These are phyloP conservation scores for Sminthopsis crassicaudata DNA, from an alignment of 2,113 vertebrate genomes.

Conservation along the genomic window DNA sequence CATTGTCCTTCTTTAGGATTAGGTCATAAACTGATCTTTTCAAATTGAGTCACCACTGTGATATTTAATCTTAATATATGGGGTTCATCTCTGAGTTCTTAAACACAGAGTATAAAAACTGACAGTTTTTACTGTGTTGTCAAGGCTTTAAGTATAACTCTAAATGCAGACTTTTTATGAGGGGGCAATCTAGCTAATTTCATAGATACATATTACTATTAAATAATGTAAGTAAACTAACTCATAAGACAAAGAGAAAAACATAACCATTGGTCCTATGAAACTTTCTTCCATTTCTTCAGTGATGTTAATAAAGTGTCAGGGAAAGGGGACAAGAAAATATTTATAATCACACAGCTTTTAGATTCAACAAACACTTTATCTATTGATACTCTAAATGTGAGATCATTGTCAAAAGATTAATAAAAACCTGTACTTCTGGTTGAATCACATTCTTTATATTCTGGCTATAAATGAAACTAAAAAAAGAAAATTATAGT, in stretches of 20 bases:
- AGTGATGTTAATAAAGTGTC: neutral
- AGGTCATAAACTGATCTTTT: no score
- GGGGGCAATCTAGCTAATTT: neutral
- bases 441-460: neutral
- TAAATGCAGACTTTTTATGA: neutral
- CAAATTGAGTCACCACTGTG: neutral
- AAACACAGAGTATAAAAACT: neutral
- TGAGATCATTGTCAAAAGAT: neutral
- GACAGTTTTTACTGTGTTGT: neutral
- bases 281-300: neutral
- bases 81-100: neutral
- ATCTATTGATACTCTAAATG: neutral
- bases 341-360: neutral
- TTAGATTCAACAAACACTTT: neutral
- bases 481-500: neutral
- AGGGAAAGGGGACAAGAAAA: neutral
- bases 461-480: neutral
- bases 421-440: neutral
- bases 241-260: neutral
- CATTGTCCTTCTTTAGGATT: no score
- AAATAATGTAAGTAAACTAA: neutral
- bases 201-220: neutral
- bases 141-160: neutral
- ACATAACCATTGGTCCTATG: neutral
- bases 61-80: neutral